A percentile compares a stretch with the other conserved stretches of the same genome.
Evolutionary conservation across 2,113 vertebrate species (phyloP).

Genomic region (Mus musculus): DNA sequence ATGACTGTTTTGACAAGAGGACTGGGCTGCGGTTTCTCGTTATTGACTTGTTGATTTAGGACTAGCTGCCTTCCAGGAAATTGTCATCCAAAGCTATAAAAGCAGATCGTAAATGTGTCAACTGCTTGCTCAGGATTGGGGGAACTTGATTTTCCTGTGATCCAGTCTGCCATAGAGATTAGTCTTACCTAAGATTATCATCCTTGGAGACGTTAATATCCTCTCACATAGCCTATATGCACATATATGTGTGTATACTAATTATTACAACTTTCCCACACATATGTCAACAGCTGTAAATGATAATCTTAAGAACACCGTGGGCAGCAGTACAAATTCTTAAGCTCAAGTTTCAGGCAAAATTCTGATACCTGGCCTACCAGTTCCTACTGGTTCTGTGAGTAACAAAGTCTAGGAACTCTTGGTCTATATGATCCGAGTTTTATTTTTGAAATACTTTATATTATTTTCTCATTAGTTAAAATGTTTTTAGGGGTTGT

Average conservation of each 20-base stretch:
- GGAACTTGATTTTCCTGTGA: conserved; percentile 15
- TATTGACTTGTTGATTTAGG: conserved; percentile 66
- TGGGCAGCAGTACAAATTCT: not conserved
- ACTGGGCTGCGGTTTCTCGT: not conserved
- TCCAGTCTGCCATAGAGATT: conserved; percentile 20
- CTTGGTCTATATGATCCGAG: not conserved
- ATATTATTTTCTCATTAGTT: not conserved
- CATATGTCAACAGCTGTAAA: not conserved
- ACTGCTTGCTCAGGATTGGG: not conserved
- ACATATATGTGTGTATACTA: not conserved
- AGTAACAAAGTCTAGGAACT: not conserved
- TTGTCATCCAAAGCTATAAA: conserved; percentile 64
- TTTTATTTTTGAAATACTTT: not conserved
- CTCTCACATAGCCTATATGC: not conserved
- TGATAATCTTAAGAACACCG: not conserved
- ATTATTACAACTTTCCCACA: not conserved
- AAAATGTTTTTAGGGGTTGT: not conserved
- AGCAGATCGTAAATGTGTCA: conserved; percentile 50
- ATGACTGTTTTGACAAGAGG: conserved; percentile 23
- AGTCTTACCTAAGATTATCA: not conserved
- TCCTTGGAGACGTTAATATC: not conserved
- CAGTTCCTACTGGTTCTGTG: not conserved
- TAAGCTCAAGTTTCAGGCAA: not conserved
- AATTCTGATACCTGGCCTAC: not conserved
- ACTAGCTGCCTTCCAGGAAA: conserved; percentile 64